A percentile compares a stretch with the other conserved stretches of the same genome.
Conservation (phyloP, 2,113 vertebrate genomes). For the Myocastor coypus region DNA sequence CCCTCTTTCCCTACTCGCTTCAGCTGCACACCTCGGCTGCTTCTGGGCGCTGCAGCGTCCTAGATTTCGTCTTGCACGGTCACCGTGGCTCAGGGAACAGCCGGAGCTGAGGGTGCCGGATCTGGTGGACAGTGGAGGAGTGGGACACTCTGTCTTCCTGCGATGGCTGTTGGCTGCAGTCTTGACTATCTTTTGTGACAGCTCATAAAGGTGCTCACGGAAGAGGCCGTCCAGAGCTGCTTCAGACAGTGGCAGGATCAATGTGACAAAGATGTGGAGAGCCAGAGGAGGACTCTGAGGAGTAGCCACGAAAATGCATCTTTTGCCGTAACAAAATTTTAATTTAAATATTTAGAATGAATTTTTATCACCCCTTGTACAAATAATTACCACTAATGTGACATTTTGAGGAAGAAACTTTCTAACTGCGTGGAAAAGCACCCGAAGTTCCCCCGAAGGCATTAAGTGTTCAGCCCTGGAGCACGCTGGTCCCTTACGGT, state of each 20-base stretch:
- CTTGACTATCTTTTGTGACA: background rate
- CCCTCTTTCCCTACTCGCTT: background rate
- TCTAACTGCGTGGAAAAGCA: background rate
- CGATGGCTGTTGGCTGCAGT: background rate
- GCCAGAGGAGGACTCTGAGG: background rate
- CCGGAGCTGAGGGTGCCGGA: background rate
- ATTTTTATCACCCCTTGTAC: background rate
- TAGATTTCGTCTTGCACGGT: background rate
- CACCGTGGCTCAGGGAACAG: background rate
- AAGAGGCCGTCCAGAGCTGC: background rate
- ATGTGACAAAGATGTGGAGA: background rate
- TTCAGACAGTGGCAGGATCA: background rate
- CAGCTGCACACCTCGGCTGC: background rate
- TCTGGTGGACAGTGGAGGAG: background rate
- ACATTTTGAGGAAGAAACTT: slow-evolving; percentile 1
- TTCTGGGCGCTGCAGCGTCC: background rate
- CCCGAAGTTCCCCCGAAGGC: background rate
- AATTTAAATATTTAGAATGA: background rate
- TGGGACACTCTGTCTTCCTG: background rate
- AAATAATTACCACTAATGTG: background rate
- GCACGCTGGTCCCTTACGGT: no score
- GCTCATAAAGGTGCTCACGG: background rate
- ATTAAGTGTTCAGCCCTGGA: background rate
- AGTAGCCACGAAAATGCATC: background rate
- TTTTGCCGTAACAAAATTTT: background rate